Conservation (phyloP, 2,888 invertebrate species). For the Nomada fabriciana region DNA sequence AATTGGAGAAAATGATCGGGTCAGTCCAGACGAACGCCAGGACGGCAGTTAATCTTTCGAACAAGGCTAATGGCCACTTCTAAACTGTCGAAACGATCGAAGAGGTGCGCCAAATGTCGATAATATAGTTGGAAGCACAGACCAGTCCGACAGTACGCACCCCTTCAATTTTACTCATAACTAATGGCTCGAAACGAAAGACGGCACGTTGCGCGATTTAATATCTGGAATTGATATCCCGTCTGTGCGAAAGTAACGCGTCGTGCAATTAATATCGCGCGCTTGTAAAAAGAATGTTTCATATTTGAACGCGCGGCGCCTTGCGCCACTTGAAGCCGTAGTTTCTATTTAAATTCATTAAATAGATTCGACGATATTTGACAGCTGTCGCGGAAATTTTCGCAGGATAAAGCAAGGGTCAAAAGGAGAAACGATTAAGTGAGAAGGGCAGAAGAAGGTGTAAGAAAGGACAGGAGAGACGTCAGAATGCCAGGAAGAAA, state of each 20-base stretch:
- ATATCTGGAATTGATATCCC: constrained; percentile 21
- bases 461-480: constrained; percentile 31
- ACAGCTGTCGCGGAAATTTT: constrained; percentile 60
- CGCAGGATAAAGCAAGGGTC: constrained; percentile 34
- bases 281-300: background rate
- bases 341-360: constrained; percentile 59
- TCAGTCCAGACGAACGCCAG: constrained; percentile 42
- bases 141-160: constrained; percentile 50
- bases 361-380: constrained; percentile 57
- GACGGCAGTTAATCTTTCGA: constrained; percentile 70
- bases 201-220: constrained; percentile 29
- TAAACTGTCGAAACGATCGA: constrained; percentile 65
- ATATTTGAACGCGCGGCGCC: constrained; percentile 22
- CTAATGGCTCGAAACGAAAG: constrained; percentile 52
- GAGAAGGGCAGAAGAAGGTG: constrained; percentile 16
- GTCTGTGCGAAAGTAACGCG: background rate
- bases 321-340: constrained; percentile 11
- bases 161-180: constrained; percentile 52
- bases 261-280: constrained; percentile 35
- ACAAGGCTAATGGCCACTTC: constrained; percentile 71
- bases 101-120: constrained; percentile 68
- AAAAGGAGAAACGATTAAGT: constrained; percentile 10
- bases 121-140: constrained; percentile 60
- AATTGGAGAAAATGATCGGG: background rate
- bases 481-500: constrained; percentile 28